Evolutionary conservation across 1,140 invertebrate genomes (phyloP), one percentile per base, ranked within the genome.

Genomic region (Elymnias hypermnestra): DNA sequence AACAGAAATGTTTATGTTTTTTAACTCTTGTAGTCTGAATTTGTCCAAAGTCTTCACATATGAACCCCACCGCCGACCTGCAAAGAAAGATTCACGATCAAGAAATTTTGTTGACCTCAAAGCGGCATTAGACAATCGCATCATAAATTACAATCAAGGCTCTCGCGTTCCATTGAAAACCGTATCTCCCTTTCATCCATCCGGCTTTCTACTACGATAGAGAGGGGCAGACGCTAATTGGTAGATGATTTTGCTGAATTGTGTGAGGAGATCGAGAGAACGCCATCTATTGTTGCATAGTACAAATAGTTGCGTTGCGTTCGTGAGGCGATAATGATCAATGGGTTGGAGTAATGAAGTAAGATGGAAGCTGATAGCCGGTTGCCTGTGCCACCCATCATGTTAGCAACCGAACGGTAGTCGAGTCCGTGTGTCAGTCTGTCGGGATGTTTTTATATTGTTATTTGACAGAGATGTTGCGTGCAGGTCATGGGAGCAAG

Each of bases 101-200:
- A 73, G 56, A 67, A 70, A 72, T 64, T n/a, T 63, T 62, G 63
- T 65, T 69, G 64, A 72, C 69, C 65, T 57, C 64, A 57, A 72
- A 60, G 58, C 59, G 57, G 57, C 61, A 66, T 62, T 69, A 75
- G 64, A 77, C 73, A 78, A 77, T 72, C 67, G 67, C 68, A 78
- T 84, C 81, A 84, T 84, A 72, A 84, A 84, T 84, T 77, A 84
- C 74, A 84, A 84, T 84, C 81, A 84, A 69, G 60, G 49, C 57
- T 58, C 59, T 59, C 62, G 55, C 58, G 49, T 47, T 67, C 46
- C 63, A 65, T 69, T 71, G 55, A 65, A 61, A 50, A 15, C 31
- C 31, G 3, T 25, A 53, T 44, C 35, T 65, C 66, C 51, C 56
- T 36, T 50, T 72, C 57, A 14, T 26, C 10, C 58, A 22, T 8